Evolutionary conservation across 2,113 vertebrate genomes (phyloP).

Genomic region (Passer domesticus): DNA sequence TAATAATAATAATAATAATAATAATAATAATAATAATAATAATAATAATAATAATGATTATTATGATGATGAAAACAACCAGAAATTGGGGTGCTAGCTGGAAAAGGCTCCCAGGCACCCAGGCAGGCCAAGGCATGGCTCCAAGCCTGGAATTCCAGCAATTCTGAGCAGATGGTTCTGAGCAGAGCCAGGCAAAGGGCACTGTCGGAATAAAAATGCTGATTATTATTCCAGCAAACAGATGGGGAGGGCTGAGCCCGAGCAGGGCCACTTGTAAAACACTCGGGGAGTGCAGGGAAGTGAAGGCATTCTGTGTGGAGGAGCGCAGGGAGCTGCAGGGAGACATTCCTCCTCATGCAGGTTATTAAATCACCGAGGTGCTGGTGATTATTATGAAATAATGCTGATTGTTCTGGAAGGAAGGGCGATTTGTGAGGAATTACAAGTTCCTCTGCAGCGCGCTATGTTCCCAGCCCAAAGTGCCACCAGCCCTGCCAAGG

Average conservation of each 20-base stretch:
- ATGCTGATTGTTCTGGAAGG: background rate
- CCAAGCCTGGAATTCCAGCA: background rate
- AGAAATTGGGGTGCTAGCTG: background rate
- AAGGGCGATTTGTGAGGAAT: background rate
- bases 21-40: too few species aligned
- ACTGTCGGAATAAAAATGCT: background rate
- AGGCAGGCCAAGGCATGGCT: background rate
- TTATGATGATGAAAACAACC: background rate
- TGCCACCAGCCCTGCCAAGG: too few species aligned
- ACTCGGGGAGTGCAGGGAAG: background rate
- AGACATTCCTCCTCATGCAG: background rate
- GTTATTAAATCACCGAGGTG: background rate
- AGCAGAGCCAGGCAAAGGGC: background rate
- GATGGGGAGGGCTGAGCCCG: background rate
- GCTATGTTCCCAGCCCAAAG: background rate
- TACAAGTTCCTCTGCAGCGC: background rate
- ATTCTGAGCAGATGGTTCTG: background rate
- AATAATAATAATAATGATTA: too few species aligned
- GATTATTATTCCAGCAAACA: slow-evolving; percentile 26
- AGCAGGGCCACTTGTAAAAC: slow-evolving; percentile 15
- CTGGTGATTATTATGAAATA: background rate
- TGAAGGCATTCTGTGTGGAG: background rate
- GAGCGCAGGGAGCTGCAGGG: background rate
- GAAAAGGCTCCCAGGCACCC: background rate
- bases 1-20: background rate